Base-by-base conservation (phyloP, 1,140 invertebrate species). In the Saccostrea glomerata region DNA sequence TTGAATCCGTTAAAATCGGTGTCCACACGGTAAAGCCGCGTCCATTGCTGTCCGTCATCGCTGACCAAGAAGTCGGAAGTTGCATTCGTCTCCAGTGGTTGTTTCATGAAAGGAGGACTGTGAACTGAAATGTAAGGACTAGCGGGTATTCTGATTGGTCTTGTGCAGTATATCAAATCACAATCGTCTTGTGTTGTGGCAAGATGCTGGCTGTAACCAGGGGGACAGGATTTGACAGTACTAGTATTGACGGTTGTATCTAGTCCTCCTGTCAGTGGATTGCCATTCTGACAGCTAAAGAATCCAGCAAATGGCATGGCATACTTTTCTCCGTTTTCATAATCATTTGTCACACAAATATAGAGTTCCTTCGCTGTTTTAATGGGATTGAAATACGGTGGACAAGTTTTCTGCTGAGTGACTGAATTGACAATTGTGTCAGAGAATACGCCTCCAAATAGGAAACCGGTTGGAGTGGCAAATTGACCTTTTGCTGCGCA, bases 81-180 rank as follows among this genome's bases (percentile, higher is more conserved):
- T 15, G 2, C 17, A 47, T 87, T 77, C 66, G 70, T 73, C 7
- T 87, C 86, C 36, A 47, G 20, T 56, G 89, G 89, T 56, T 85
- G 84, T 30, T 36, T 60, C 20, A 84, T 85, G 55, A 89, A 89
- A 66, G 89, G 89, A n/a, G 89, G 89, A 36, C 84, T 89, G n/a
- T 73, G 83, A n/a, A 89, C 30, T 1, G 89, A 56, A 13, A 82
- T 30, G 25, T 58, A 66, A 2, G 82, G 40, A 13, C 55, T 70
- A 13, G 25, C 84, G 2, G 63, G 23, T 5, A 66, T 47, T 0
- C 25, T 54, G 82, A 36, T 82, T 55, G 54, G 40, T 54, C 47
- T 56, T 25, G 82, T 87, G 85, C 93, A 93, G 86, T 92, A 93
- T 54, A 91, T 91, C 73, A 93, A 90, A 63, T 92, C 89, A 47